phyloP scores from a whole-genome alignment of 1,140 invertebrate genomes.

The Reticulitermes speratus region DNA sequence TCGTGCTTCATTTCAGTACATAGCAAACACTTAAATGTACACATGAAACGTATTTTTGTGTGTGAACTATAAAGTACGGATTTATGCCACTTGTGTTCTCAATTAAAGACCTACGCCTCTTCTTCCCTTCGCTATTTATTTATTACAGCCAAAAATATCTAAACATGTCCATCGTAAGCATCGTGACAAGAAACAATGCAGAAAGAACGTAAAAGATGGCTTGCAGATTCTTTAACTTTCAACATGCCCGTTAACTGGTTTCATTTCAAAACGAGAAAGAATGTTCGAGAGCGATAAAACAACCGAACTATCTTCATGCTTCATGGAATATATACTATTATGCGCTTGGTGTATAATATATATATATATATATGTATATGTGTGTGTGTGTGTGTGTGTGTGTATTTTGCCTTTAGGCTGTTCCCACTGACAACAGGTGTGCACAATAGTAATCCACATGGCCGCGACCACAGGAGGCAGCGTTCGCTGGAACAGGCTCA shows the following conservation, averaged over 20 bases:
- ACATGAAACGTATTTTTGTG: no score
- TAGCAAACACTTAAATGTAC: no score
- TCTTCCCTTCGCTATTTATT: neutral
- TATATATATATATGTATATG: no score
- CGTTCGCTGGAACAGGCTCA: neutral
- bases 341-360: no score
- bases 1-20: no score
- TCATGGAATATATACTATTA: neutral
- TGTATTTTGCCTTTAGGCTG: neutral
- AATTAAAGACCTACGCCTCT: neutral
- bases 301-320: neutral
- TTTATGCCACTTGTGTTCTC: neutral
- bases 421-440: constrained; percentile 4
- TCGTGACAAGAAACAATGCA: neutral
- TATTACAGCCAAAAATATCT: neutral
- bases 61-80: no score
- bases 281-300: neutral
- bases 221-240: neutral
- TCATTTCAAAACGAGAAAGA: neutral
- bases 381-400: neutral
- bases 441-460: neutral
- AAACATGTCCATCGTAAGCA: neutral
- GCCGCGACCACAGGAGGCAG: neutral
- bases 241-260: neutral
- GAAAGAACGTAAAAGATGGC: neutral